phyloP scores from a whole-genome alignment of 2,113 vertebrate genomes.

The Delphinapterus leucas region DNA sequence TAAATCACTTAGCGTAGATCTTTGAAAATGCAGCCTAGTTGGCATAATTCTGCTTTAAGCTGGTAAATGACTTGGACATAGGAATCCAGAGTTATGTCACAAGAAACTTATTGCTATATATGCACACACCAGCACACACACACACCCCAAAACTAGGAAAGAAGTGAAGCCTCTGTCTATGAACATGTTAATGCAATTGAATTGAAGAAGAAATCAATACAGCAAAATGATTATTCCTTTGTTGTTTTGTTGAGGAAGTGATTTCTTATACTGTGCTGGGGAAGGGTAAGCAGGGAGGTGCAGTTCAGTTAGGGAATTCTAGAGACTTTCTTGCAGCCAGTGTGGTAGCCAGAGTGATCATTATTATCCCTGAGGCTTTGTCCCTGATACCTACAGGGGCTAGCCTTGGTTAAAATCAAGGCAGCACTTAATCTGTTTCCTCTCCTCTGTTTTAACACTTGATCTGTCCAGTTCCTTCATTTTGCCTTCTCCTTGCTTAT shows the following conservation, averaged over 20 bases:
- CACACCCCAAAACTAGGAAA: neutral
- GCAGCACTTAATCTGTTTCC: neutral
- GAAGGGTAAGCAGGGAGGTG: neutral
- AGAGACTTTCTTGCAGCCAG: neutral
- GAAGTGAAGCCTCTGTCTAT: neutral
- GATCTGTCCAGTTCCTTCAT: neutral
- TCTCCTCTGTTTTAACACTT: too few species aligned
- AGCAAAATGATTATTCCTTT: neutral
- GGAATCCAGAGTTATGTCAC: neutral
- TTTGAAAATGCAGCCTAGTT: neutral
- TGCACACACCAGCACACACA: neutral
- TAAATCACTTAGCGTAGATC: neutral
- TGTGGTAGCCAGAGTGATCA: neutral
- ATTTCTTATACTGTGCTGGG: neutral
- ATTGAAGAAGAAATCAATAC: neutral
- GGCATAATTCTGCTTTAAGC: neutral
- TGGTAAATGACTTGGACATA: neutral
- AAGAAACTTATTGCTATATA: neutral
- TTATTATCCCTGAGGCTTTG: neutral
- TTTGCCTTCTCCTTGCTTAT: neutral
- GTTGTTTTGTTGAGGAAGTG: neutral
- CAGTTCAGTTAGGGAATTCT: neutral
- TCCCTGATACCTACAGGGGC: neutral
- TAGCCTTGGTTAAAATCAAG: neutral
- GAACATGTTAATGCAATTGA: neutral